A percentile compares a stretch with the other conserved stretches of the same genome.
Evolutionary conservation across 2,113 vertebrate genomes (phyloP).

Genomic region (Urocitellus parryii): DNA sequence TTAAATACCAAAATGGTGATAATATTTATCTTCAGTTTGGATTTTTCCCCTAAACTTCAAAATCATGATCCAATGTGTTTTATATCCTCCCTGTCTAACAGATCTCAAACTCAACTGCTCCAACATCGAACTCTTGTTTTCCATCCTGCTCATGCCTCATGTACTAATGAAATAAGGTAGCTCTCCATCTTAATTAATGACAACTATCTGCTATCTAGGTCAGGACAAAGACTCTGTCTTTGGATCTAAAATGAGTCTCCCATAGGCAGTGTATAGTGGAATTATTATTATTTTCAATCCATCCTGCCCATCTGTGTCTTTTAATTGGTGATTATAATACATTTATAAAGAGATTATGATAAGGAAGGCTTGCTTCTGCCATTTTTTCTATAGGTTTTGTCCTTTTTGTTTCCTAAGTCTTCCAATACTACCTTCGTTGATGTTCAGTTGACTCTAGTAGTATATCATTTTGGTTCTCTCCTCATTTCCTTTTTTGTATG

Average conservation of each 20-base stretch:
- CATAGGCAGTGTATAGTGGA: neutral
- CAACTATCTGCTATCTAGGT: neutral
- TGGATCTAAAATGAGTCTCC: neutral
- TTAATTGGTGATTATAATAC: neutral
- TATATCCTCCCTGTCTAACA: neutral
- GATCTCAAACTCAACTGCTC: neutral
- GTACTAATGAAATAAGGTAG: neutral
- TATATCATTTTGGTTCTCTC: neutral
- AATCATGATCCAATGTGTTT: neutral
- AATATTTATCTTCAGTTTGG: neutral
- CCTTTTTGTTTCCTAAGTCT: neutral
- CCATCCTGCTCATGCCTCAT: neutral
- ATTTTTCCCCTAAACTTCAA: neutral
- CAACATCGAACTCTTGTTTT: neutral
- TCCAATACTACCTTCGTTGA: neutral
- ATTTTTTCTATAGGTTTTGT: neutral
- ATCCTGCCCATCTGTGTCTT: neutral
- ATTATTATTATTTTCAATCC: constrained; percentile 12
- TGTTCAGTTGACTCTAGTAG: neutral
- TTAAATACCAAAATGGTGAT: neutral
- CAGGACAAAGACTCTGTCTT: neutral
- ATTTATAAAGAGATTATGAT: neutral
- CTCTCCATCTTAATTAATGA: neutral
- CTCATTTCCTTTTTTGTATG: neutral
- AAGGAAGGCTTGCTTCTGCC: neutral